Evolutionary conservation across 2,113 vertebrate species (phyloP).

Genomic region (Rhegmatorhina hoffmannsi): DNA sequence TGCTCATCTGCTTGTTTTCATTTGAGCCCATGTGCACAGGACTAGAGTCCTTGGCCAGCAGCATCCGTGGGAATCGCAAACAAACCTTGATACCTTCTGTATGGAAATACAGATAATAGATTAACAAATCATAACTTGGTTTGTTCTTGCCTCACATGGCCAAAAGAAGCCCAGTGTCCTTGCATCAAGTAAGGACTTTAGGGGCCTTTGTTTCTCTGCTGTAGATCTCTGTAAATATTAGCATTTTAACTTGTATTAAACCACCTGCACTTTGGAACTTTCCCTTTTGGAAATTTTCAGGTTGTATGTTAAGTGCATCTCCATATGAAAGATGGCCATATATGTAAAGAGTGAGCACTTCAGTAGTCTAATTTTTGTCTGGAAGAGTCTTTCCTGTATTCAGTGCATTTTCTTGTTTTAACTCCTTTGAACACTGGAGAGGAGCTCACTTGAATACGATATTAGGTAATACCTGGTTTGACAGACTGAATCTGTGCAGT

Average conservation of each 20-base stretch:
- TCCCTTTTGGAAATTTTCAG: not conserved
- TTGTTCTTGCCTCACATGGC: not conserved
- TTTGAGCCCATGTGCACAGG: not conserved
- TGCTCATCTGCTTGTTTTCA: not conserved
- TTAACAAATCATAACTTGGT: not conserved
- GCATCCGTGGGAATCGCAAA: not conserved
- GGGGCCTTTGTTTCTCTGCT: not conserved
- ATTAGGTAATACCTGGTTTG: not conserved
- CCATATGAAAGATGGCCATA: not conserved
- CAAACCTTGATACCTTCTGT: not conserved
- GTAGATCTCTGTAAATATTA: not conserved
- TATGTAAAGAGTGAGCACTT: not conserved
- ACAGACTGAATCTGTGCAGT: not conserved
- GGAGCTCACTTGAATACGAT: not conserved
- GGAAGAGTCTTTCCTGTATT: not conserved
- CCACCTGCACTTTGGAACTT: not conserved
- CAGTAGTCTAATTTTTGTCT: not conserved
- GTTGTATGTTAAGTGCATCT: not conserved
- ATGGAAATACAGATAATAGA: not conserved
- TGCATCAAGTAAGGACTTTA: not conserved
- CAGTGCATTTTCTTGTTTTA: not conserved
- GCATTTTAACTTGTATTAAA: not conserved
- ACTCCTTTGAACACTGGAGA: not conserved
- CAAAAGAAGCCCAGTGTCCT: not conserved
- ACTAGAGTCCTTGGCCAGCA: not conserved